These are phyloP conservation scores for Cossypha caffra DNA, from an alignment of 2,797 vertebrate species.

Conservation along the genomic window DNA sequence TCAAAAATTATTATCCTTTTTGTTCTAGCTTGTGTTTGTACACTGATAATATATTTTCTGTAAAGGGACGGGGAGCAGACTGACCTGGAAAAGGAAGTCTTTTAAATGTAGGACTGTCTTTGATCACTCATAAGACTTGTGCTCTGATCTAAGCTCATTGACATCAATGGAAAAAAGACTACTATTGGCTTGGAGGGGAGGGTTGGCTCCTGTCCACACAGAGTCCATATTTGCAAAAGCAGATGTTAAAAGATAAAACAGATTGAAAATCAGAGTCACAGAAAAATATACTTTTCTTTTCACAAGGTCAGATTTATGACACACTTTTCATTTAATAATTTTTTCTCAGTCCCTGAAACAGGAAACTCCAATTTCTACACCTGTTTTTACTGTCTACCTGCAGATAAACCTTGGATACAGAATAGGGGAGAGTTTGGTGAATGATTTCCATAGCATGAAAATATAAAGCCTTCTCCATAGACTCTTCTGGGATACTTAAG, in stretches of 20 bases:
- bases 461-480: background rate
- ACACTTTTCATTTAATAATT: background rate
- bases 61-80: constrained; percentile 47
- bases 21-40: constrained; percentile 45
- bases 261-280: background rate
- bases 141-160: constrained; percentile 50
- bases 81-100: constrained; percentile 56
- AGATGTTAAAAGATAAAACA: constrained; percentile 45
- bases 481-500: background rate
- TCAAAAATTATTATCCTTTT: constrained; percentile 45
- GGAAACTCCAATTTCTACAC: background rate
- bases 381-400: background rate
- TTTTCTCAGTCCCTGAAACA: background rate
- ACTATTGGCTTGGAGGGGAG: background rate
- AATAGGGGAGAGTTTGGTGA: background rate
- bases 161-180: constrained; percentile 53
- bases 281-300: background rate
- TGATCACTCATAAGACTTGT: constrained; percentile 47
- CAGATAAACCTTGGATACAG: background rate
- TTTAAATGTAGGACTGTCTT: constrained; percentile 49
- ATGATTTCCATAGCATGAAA: background rate
- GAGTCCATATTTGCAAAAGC: background rate
- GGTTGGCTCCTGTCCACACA: constrained; percentile 13
- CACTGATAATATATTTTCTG: constrained; percentile 24
- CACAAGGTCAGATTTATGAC: background rate